phyloP scores from a whole-genome alignment of 1,140 invertebrate species.

The Parasteatoda tepidariorum region DNA sequence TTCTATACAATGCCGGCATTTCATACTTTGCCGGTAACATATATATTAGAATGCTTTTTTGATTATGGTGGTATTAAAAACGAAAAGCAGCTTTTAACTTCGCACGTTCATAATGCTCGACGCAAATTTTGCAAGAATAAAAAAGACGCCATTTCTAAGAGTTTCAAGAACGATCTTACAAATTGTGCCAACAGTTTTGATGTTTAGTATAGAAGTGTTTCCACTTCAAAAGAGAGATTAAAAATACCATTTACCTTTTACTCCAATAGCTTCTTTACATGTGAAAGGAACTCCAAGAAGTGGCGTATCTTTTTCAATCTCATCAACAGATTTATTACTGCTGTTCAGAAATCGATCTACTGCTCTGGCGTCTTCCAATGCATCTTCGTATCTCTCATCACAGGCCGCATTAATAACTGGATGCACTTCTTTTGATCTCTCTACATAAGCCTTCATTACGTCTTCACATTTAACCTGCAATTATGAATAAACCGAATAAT shows the following conservation, averaged over 20 bases:
- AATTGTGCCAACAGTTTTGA: too few species aligned
- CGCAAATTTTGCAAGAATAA: too few species aligned
- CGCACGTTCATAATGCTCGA: too few species aligned
- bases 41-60: too few species aligned
- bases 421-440: conserved; percentile 64
- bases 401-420: conserved; percentile 66
- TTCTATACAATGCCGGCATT: too few species aligned
- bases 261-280: conserved; percentile 61
- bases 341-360: conserved; percentile 63
- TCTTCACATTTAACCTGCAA: conserved; percentile 60
- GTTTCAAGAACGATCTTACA: too few species aligned
- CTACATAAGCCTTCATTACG: conserved; percentile 65
- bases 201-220: too few species aligned
- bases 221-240: background rate
- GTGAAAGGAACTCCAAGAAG: conserved; percentile 64
- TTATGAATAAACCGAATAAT: too few species aligned
- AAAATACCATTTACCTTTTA: conserved; percentile 50
- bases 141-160: too few species aligned
- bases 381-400: conserved; percentile 64
- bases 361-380: conserved; percentile 63
- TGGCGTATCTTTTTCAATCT: conserved; percentile 56
- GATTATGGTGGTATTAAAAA: too few species aligned
- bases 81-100: too few species aligned
- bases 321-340: conserved; percentile 59
- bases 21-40: too few species aligned